Evolutionary conservation across 2,797 vertebrate species (phyloP), one percentile per base, ranked within the genome.

Genomic region (Thripadectes ignobilis): DNA sequence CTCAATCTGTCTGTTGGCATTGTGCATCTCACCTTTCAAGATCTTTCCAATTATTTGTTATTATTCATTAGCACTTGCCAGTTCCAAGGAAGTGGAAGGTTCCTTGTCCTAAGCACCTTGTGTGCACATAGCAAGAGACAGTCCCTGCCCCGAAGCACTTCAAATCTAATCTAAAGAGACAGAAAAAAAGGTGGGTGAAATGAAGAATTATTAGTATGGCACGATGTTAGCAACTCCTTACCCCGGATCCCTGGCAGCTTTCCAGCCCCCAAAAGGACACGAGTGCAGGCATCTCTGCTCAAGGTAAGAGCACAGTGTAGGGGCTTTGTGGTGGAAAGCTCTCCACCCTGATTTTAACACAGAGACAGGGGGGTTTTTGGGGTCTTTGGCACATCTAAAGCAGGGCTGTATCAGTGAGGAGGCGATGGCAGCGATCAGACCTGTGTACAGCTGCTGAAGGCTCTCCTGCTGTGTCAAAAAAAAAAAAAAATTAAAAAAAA

Each of bases 171-270:
- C 93, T 86, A 63, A 96, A 90, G 85, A 96, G 95, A 92, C 93
- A 96, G 87, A 67, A 93, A 94, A 94, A 95, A 78, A 92, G 79
- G 92, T 81, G 92, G 92, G 79, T 85, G 87, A 96, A 81, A 93
- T 52, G 82, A 94, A 94, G 91, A 95, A 94, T 95, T 97, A 94
- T 92, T 93, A 95, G 91, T 86, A 90, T 88, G 95, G 91, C 92
- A 96, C 38, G 24, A 58, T 88, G 76, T 93, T 94, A 95, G 91
- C 89, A 95, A 74, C 81, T 96, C 81, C 71, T 95, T 92, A 49
- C 77, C 93, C 92, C 43, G 63, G 85, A 90, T 96, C 71, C 74
- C 80, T 94, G 96, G 93, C 89, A 79, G 77, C 46, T 88, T 86
- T 90, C 96, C 89, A 95, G 63, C 48, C 57, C 80, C 59, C 14